Evolutionary conservation across 2,797 vertebrate species (phyloP), one percentile per base, ranked within the genome.

Genomic region (Cuniculus paca): DNA sequence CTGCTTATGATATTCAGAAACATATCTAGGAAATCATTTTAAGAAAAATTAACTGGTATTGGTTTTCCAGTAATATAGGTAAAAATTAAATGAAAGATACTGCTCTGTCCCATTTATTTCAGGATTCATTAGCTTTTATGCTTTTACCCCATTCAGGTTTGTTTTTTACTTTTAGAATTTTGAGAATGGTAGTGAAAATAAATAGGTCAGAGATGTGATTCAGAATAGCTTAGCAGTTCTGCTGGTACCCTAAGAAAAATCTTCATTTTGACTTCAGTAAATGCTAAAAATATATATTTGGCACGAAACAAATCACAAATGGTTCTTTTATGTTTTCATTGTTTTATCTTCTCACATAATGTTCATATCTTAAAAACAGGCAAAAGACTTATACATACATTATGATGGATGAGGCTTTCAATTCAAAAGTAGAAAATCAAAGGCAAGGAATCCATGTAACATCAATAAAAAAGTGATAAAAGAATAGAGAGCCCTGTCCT

Each of bases 131-230:
- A 93, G 60, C 48, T 75, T 79, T 94, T 84, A 63, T 90, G 24
- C 72, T 95, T 93, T 90, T 80, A 36, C 11, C 88, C 77, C 74
- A 28, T 84, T 96, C 16, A 77, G 26, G 22, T 68, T 77, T 87
- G 0, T 68, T 83, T 83, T 92, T 94, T 52, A 83, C 65, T 94
- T 90, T 94, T 96, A 91, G 78, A 82, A 84, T 94, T 85, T 94
- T 92, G 65, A 56, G 68, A 88, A 81, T 84, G 78, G 63, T 68
- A 94, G 34, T 80, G 5, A 50, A 31, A 84, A 48, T 28, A 90
- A 84, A 78, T 74, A 87, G n/a, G 26, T 77, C 48, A 88, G 80
- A 92, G 24, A 87, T 75, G 80, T 94, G n/a, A 82, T 90, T 90
- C 70, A 92, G 58, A 88, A 92, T 72, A 85, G 28, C 28, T 84